Conservation (phyloP, 2,113 vertebrate genomes). For the Canis aureus region DNA sequence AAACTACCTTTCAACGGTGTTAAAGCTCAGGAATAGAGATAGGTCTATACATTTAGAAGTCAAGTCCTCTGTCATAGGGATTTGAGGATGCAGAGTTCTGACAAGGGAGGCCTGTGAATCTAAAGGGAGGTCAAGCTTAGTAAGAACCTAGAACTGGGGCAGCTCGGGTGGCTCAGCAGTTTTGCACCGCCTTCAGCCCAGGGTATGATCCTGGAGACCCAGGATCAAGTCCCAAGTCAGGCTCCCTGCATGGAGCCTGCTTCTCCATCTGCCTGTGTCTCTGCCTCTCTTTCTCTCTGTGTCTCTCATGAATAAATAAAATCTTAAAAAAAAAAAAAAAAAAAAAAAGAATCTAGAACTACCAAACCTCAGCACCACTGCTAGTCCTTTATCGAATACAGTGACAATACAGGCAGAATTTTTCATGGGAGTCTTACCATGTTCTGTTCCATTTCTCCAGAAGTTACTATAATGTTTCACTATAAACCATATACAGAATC, state of each 20-base stretch:
- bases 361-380: neutral
- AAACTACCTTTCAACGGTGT: neutral
- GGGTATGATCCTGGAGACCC: too few relatives aligned
- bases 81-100: slow-evolving; percentile 31
- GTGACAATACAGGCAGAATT: neutral
- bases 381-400: neutral
- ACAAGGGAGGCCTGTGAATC: neutral
- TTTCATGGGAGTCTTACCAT: neutral
- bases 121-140: slow-evolving; percentile 20
- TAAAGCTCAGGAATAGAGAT: slow-evolving; percentile 29
- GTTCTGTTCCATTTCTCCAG: neutral
- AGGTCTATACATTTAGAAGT: neutral
- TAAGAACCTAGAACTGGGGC: neutral
- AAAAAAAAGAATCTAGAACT: neutral
- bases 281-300: too few relatives aligned
- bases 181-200: too few relatives aligned
- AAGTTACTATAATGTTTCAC: slow-evolving; percentile 33
- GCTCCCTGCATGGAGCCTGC: too few relatives aligned
- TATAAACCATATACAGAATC: slow-evolving; percentile 19
- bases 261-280: too few relatives aligned
- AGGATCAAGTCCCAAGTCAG: too few relatives aligned
- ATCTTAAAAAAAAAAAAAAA: too few relatives aligned
- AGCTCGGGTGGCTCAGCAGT: too few relatives aligned
- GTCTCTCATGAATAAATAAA: too few relatives aligned
- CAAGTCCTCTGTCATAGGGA: neutral